Conservation (phyloP, 2,113 vertebrate species). For the Fulica atra region DNA sequence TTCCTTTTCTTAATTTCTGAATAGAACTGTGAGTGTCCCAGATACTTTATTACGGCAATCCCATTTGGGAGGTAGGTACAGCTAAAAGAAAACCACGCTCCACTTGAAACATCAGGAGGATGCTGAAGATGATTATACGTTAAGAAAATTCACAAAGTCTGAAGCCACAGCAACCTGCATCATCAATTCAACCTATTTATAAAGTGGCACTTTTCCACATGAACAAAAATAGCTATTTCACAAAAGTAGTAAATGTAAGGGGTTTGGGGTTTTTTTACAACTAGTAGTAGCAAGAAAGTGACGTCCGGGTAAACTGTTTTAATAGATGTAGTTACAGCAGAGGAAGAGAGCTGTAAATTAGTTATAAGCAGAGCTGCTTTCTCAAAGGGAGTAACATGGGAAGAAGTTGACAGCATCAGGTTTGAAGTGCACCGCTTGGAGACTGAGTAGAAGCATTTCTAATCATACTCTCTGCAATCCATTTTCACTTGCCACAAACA, state of each 20-base stretch:
- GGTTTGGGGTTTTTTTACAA: background rate
- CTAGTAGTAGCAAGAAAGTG: background rate
- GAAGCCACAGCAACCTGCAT: background rate
- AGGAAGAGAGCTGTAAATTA: background rate
- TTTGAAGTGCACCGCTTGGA: background rate
- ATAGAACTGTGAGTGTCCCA: background rate
- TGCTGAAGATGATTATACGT: background rate
- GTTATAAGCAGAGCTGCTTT: background rate
- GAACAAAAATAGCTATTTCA: background rate
- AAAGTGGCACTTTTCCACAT: background rate
- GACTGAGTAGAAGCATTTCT: background rate
- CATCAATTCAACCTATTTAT: background rate
- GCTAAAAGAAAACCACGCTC: background rate
- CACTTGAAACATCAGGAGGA: background rate
- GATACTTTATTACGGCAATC: background rate
- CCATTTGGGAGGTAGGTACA: background rate
- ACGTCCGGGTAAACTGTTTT: background rate
- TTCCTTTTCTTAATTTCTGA: constrained; percentile 15
- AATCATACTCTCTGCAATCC: background rate
- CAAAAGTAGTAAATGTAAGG: background rate
- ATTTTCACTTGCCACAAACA: background rate
- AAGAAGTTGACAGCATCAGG: background rate
- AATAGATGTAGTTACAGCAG: background rate
- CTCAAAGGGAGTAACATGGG: background rate
- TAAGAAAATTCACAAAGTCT: background rate